Base-by-base conservation (phyloP, 2,113 vertebrate species). In the Daphoenositta chrysoptera region DNA sequence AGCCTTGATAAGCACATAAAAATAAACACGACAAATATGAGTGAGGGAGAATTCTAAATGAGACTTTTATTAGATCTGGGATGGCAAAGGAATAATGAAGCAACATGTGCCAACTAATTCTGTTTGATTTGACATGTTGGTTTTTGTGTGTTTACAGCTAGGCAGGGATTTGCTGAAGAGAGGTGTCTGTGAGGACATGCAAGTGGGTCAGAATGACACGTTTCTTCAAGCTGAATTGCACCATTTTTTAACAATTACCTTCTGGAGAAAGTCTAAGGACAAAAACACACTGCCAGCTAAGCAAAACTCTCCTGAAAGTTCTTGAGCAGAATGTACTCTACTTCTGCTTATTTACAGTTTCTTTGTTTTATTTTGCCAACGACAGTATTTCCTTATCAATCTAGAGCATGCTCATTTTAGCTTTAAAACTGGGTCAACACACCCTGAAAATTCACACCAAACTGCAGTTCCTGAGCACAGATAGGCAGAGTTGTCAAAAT, bases 401-500 rank as follows among this genome's bases (percentile, higher is more conserved):
- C 16, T 85, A 72, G 70, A 97, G 69, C 94, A 80, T 92, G 87
- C 80, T 94, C 94, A 86, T 91, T 97, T 97, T 76, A 48, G 68
- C 87, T 86, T 83, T 87, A 79, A 97, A 98, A 98, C 75, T 97
- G 95, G 94, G 89, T 97, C 96, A 98, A 53, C 75, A 64, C 86
- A 97, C 83, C 73, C 91, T 95, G 81, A 95, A 98, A 97, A 97
- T 93, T 97, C 93, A 96, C 83, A 97, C 88, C 79, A 94, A 98
- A 90, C 93, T 95, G 76, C 75, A 89, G 69, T 72, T 96, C 85
- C 64, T 96, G 76, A 92, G 92, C 76, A 93, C 56, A 94, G 69
- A 91, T 19, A 93, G 81, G 93, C 91, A 96, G 78, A 93, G 53
- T 92, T 97, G 97, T 98, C 96, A 98, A 97, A 98, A 97, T 97